Evolutionary conservation across 1,140 invertebrate species (phyloP).

Genomic region (Bacillus rossius): DNA sequence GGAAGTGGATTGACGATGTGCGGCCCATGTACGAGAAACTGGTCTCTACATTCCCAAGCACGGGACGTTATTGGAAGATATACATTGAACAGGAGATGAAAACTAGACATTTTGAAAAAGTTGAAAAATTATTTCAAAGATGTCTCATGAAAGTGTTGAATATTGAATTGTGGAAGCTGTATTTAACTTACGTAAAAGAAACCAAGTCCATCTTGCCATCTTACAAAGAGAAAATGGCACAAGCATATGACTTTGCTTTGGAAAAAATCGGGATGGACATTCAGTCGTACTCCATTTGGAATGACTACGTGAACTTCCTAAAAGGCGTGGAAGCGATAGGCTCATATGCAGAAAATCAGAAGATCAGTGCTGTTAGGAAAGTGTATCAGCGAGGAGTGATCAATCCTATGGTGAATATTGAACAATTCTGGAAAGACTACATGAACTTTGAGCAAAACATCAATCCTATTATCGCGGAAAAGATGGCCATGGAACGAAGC

Average conservation of each 20-base stretch:
- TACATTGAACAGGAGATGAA: constrained; percentile 99
- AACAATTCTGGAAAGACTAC: constrained; percentile 98
- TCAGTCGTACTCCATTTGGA: constrained; percentile 93
- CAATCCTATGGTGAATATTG: constrained; percentile 97
- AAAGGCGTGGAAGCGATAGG: constrained; percentile 96
- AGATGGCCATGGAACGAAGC: constrained; percentile 85
- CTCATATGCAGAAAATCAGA: constrained; percentile 98
- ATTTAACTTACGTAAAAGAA: constrained; percentile 97
- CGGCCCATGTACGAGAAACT: constrained; percentile 90
- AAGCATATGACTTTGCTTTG: constrained; percentile 98
- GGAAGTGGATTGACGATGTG: constrained; percentile 85
- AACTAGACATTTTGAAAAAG: constrained; percentile 91
- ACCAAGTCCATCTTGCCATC: constrained; percentile 90
- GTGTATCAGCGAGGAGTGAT: constrained; percentile 93
- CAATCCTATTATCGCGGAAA: constrained; percentile 94
- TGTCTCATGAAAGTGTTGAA: constrained; percentile 98
- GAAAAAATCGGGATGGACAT: constrained; percentile 99
- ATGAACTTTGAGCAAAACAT: constrained; percentile 91
- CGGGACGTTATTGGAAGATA: constrained; percentile 97
- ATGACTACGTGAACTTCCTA: constrained; percentile 97
- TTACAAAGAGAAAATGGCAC: constrained; percentile 99
- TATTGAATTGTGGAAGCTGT: constrained; percentile 98
- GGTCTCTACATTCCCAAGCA: constrained; percentile 89
- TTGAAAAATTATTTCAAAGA: constrained; percentile 97
- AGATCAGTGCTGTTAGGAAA: constrained; percentile 95